A percentile compares a stretch with the other conserved stretches of the same genome.
Evolutionary conservation across 2,888 invertebrate species (phyloP).

Genomic region (Anodontia alba): DNA sequence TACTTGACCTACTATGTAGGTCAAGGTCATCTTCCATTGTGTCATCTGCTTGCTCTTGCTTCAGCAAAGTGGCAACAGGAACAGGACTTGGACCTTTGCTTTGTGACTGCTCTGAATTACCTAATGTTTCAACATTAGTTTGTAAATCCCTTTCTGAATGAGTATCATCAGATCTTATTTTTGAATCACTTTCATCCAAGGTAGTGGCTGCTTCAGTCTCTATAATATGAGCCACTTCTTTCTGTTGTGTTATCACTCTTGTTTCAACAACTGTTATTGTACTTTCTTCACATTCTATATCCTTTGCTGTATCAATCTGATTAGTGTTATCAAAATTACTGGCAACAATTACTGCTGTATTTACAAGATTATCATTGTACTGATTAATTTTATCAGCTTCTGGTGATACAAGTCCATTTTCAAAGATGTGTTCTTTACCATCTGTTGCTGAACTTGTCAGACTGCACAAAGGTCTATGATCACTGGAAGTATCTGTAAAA

Average conservation of each 20-base stretch:
- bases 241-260: too few relatives aligned
- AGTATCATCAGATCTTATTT: neutral
- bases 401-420: neutral
- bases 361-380: neutral
- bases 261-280: neutral
- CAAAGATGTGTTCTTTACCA: neutral
- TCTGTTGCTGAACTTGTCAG: neutral
- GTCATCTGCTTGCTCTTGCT: neutral
- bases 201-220: neutral
- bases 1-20: neutral
- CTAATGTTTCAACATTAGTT: neutral
- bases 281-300: neutral
- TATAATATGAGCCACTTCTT: neutral
- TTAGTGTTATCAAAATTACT: neutral
- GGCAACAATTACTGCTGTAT: neutral
- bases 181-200: neutral
- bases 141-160: neutral
- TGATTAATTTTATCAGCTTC: neutral
- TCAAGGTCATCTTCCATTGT: constrained; percentile 40
- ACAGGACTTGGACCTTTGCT: neutral
- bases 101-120: neutral
- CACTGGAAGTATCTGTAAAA: neutral
- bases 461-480: neutral
- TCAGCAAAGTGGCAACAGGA: neutral
- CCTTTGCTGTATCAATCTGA: neutral